Percentiles rank a stretch among this genome's conserved stretches.
Evolutionary conservation across 2,113 vertebrate species (phyloP).

Genomic region (Arvicanthis niloticus): DNA sequence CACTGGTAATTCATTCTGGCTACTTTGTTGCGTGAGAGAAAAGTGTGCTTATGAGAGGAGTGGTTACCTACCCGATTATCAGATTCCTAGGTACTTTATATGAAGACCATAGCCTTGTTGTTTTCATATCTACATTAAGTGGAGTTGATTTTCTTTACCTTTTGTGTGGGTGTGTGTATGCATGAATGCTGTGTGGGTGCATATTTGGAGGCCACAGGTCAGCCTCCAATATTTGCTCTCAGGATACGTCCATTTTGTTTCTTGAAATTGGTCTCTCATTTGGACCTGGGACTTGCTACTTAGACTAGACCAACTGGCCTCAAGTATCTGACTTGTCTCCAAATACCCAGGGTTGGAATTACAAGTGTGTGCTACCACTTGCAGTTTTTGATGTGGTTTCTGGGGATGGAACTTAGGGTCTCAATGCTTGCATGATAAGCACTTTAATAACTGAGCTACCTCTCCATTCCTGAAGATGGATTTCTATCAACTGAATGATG

Average conservation of each 20-base stretch:
- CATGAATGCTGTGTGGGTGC: background rate
- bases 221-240: background rate
- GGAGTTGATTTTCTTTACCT: background rate
- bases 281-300: background rate
- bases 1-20: background rate
- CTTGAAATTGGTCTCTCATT: background rate
- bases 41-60: background rate
- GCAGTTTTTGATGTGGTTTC: background rate
- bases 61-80: background rate
- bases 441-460: background rate
- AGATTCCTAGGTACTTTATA: background rate
- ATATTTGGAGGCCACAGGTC: background rate
- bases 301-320: background rate
- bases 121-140: conserved; percentile 35
- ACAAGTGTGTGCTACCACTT: background rate
- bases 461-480: background rate
- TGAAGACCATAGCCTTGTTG: background rate
- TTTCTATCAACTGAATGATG: background rate
- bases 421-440: background rate
- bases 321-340: background rate
- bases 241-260: background rate
- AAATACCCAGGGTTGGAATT: background rate
- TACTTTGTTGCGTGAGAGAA: background rate
- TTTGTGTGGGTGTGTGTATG: background rate
- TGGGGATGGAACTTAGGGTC: background rate